Percentiles rank a stretch among this genome's conserved stretches.
These are phyloP conservation scores for Isotomurus palustris DNA, from an alignment of 2,888 invertebrate species.

Conservation along the genomic window DNA sequence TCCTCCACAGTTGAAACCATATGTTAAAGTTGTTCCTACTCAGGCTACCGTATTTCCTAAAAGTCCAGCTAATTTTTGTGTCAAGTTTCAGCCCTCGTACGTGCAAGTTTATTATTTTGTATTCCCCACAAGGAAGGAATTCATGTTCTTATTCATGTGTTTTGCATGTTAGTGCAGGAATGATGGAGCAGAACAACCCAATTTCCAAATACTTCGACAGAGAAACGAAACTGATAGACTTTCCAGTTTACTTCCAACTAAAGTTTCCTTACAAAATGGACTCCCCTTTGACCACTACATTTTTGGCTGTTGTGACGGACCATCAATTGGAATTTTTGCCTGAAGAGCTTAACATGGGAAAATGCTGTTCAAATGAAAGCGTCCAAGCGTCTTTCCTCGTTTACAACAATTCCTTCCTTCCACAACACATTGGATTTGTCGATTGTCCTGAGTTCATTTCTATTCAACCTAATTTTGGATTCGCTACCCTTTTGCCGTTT, in stretches of 20 bases:
- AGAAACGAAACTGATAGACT: constrained; percentile 23
- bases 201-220: constrained; percentile 14
- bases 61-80: constrained; percentile 12
- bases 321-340: constrained; percentile 15
- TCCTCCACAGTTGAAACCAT: constrained; percentile 6
- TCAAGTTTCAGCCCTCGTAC: constrained; percentile 26
- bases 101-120: not conserved
- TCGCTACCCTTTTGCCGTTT: constrained; percentile 17
- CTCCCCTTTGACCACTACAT: constrained; percentile 19
- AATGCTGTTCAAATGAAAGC: constrained; percentile 20
- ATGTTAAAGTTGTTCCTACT: constrained; percentile 22
- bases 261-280: constrained; percentile 13
- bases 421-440: constrained; percentile 25
- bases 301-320: constrained; percentile 21
- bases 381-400: constrained; percentile 9
- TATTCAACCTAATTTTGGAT: constrained; percentile 32
- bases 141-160: not conserved
- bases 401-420: constrained; percentile 13
- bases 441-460: constrained; percentile 25
- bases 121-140: not conserved
- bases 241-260: constrained; percentile 25
- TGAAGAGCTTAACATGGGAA: constrained; percentile 20
- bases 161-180: not conserved
- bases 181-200: not conserved
- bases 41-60: constrained; percentile 6